Conservation (phyloP, 2,888 invertebrate genomes). For the Slavum lentiscoides region DNA sequence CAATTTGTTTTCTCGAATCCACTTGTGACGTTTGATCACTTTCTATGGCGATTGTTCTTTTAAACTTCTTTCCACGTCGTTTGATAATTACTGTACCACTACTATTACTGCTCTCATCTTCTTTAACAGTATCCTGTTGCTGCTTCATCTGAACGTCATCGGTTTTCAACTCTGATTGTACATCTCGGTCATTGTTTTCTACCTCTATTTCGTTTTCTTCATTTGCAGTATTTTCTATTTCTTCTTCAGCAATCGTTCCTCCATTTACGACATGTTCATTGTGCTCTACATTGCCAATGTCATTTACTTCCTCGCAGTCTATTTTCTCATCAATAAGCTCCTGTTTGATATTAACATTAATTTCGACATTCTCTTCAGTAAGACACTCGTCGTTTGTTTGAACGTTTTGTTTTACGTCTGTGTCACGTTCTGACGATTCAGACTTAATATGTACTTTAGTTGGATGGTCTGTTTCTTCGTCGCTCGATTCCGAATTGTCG, state of each 20-base stretch:
- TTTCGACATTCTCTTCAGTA: background rate
- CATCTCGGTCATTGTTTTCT: background rate
- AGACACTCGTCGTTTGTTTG: background rate
- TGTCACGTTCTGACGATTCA: constrained; percentile 20
- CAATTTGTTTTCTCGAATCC: constrained; percentile 21
- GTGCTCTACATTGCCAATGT: background rate
- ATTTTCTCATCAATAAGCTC: constrained; percentile 15
- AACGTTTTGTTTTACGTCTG: background rate
- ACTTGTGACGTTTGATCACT: constrained; percentile 5
- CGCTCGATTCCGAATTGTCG: constrained; percentile 39
- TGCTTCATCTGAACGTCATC: background rate
- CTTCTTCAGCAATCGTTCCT: background rate
- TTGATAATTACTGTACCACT: background rate
- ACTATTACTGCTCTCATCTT: background rate
- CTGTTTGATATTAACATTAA: constrained; percentile 23
- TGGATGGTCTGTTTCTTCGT: constrained; percentile 15
- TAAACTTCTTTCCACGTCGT: constrained; percentile 1
- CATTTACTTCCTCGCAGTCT: constrained; percentile 4
- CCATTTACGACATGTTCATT: background rate
- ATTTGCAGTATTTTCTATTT: background rate
- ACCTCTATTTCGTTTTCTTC: constrained; percentile 7
- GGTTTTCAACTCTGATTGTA: background rate
- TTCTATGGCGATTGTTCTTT: background rate
- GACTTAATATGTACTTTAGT: constrained; percentile 22
- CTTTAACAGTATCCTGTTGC: background rate